Evolutionary conservation across 2,113 vertebrate species (phyloP), one percentile per base, ranked within the genome.

Genomic region (Bothrops jararaca): DNA sequence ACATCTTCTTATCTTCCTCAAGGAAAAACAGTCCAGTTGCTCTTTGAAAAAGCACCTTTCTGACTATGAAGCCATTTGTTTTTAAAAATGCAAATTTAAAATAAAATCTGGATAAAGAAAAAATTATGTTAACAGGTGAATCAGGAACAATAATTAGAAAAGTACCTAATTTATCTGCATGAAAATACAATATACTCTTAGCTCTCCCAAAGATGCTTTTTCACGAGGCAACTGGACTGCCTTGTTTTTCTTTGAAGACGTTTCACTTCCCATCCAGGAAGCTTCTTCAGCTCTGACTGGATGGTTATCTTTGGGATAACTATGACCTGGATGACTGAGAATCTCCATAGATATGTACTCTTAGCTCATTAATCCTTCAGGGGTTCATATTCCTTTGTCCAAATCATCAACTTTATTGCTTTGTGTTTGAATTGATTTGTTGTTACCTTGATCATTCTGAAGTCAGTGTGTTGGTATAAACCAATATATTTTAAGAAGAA

Each of bases 371-470:
- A 45, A 24, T 34, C 5, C 29, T 74, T 69, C 18, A n/a, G 89
- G 34, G 7, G 42, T 85, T 58, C 4, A 50, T 3, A 1, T 89
- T 94, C 85, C 94, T 93, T 1, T 90, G 34, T 58, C 54, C 90
- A 96, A 92, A 80, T 89, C 57, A 54, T 11, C 87, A 7, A 58
- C 53, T 56, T 94, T 7, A 85, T 85, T 89, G 87, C n/a, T 53
- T 56, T 53, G 39, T 74, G 86, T 4, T 94, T 52, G 7, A 93
- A 89, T 89, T 90, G 86, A 92, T 94, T 94, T 91, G 85, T 42
- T 11, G 0, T 92, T 0, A 57, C 42, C 93, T 94, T 92, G 85
- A 54, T 2, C 88, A 91, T 89, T 88, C 1, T 93, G 4, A 85
- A 85, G 22, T 91, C 89, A 94, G 8, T 89, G 42, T 89, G 89